Evolutionary conservation across 2,113 vertebrate species (phyloP).

Genomic region (Rhodinocichla rosea): DNA sequence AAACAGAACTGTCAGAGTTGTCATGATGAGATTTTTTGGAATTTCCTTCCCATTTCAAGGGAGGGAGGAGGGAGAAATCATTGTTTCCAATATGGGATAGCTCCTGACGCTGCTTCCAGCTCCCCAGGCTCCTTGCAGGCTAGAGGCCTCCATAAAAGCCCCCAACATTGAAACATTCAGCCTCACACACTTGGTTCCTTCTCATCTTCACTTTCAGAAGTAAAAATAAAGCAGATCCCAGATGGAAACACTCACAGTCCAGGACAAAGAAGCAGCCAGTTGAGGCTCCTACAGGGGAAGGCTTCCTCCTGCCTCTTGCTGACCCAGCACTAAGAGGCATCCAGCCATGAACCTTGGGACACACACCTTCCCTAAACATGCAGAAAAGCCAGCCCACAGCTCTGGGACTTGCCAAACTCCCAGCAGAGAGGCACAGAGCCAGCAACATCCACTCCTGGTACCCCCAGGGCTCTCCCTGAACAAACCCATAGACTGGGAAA

Average conservation of each 20-base stretch:
- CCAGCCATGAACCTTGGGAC: background rate
- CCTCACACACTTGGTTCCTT: background rate
- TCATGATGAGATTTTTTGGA: background rate
- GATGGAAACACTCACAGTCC: background rate
- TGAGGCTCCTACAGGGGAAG: background rate
- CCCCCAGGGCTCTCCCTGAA: accelerated
- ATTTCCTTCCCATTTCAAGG: background rate
- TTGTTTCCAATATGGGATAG: background rate
- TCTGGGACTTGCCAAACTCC: background rate
- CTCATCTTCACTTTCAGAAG: background rate
- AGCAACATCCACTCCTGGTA: background rate
- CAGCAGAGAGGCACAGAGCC: background rate
- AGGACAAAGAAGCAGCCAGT: background rate
- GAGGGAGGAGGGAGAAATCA: background rate
- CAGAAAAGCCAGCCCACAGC: background rate
- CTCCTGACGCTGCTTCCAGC: accelerated
- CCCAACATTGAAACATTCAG: accelerated
- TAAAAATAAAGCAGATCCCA: background rate
- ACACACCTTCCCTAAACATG: accelerated
- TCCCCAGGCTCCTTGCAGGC: background rate
- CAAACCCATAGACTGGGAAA: background rate
- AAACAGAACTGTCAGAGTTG: constrained; percentile 23
- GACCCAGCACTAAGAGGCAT: background rate
- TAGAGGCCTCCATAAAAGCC: background rate
- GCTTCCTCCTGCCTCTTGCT: background rate